phyloP scores from a whole-genome alignment of 2,797 vertebrate species.

The Anguilla pacifica region DNA sequence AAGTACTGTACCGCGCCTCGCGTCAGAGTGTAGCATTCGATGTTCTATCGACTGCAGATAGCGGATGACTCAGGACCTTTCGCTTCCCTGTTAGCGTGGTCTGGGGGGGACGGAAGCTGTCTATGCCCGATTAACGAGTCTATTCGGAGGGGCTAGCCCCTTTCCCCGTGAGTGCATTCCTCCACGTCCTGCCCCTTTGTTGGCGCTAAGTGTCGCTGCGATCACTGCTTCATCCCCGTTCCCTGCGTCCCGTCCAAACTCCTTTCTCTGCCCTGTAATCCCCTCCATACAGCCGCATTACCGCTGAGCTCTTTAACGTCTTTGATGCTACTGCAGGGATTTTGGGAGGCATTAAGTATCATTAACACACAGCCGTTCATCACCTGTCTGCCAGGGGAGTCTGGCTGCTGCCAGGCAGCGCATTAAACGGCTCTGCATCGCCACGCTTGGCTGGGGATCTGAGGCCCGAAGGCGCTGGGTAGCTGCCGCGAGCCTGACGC shows the following conservation, averaged over 20 bases:
- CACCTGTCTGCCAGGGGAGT: constrained; percentile 53
- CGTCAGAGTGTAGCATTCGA: background rate
- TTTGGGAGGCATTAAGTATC: constrained; percentile 67
- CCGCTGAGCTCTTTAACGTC: constrained; percentile 52
- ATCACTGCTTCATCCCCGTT: constrained; percentile 52
- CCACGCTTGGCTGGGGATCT: constrained; percentile 46
- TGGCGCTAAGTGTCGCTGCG: constrained; percentile 42
- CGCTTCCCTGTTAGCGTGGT: background rate
- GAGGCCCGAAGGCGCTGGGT: constrained; percentile 23
- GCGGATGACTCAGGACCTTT: background rate
- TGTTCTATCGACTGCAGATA: background rate
- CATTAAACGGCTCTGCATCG: constrained; percentile 47
- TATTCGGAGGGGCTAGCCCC: constrained; percentile 22
- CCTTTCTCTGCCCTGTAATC: constrained; percentile 58
- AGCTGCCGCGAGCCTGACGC: background rate
- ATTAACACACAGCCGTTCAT: constrained; percentile 59
- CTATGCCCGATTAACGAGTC: constrained; percentile 42
- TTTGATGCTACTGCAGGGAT: constrained; percentile 66
- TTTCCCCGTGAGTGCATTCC: constrained; percentile 44
- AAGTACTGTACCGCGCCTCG: background rate
- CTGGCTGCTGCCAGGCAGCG: constrained; percentile 38
- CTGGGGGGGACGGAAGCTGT: constrained; percentile 6
- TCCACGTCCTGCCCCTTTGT: constrained; percentile 43
- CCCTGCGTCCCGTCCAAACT: constrained; percentile 50
- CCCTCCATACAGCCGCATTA: constrained; percentile 57